Evolutionary conservation across 2,113 vertebrate species (phyloP).

Genomic region (Lampris megalopsis): DNA sequence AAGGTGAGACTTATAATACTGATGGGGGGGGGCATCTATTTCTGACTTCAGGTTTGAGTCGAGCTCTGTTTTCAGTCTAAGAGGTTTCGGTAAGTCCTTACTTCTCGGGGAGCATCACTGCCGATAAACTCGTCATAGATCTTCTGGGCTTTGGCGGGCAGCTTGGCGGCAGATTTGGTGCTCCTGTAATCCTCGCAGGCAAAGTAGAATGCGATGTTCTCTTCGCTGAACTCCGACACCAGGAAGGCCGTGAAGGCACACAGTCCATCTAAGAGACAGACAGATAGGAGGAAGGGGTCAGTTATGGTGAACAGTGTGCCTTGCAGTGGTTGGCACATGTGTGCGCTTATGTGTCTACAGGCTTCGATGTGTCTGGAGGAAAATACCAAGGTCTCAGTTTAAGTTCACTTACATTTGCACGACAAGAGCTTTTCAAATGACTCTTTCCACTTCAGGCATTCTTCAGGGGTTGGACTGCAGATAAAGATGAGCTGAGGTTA

Average conservation of each 20-base stretch:
- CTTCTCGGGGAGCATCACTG: constrained; percentile 91
- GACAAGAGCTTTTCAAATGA: constrained; percentile 92
- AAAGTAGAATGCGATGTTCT: constrained; percentile 97
- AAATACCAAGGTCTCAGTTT: neutral
- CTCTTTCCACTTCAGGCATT: constrained; percentile 89
- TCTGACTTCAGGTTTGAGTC: too few species aligned
- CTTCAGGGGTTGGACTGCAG: constrained; percentile 85
- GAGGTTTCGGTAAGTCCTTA: constrained; percentile 59
- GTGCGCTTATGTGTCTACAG: neutral
- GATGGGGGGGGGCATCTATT: too few species aligned
- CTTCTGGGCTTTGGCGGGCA: constrained; percentile 87
- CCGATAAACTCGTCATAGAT: constrained; percentile 95
- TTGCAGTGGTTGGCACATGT: neutral
- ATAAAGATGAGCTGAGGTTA: constrained; percentile 39
- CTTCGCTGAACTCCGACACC: constrained; percentile 94
- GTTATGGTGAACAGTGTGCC: neutral
- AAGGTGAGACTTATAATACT: too few species aligned
- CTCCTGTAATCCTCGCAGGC: constrained; percentile 94
- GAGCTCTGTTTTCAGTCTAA: too few species aligned
- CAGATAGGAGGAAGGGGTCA: constrained; percentile 43
- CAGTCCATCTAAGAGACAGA: constrained; percentile 85
- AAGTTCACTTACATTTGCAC: constrained; percentile 90
- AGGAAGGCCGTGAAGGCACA: constrained; percentile 92
- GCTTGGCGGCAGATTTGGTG: constrained; percentile 84
- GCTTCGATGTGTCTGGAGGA: neutral